Evolutionary conservation across 2,113 vertebrate species (phyloP), one percentile per base, ranked within the genome.

Genomic region (Takifugu bimaculatus): DNA sequence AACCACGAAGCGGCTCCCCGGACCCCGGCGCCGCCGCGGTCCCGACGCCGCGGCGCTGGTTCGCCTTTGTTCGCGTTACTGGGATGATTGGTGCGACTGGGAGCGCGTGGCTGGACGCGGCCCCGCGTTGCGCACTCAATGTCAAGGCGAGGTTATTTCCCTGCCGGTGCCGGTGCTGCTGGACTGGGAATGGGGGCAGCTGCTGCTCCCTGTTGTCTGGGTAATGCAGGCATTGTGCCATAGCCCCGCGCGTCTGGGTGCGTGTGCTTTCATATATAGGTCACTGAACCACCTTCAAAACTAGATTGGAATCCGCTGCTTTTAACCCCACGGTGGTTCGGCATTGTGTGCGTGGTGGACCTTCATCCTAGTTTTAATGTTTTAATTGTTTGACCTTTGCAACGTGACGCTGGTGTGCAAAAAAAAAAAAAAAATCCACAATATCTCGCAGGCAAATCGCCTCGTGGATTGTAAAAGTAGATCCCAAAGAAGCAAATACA

Each of bases 81-180:
- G 9, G 9, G 15, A 11, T 47, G 13, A 4, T 48, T 7, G 25
- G 14, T 5, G 5, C 29, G 0, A 35, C 10, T 3, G 1, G 2
- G 25, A 55, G n/a, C 20, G 3, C 3, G 3, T 4, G 11, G 28
- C 4, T 0, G 39, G 44, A 15, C 4, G 2, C 13, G 11, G 47
- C 54, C 14, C 44, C 3, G 59, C 60, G 59, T 45, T 62, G 28
- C 47, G 72, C n/a, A 62, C 26, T 87, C 89, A 90, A 88, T 89
- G 88, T 91, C 89, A 90, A 78, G 77, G 75, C 81, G 75, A 87
- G 82, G 84, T 79, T 52, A 74, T 80, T 72, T 65, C 57, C 70
- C 73, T 65, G 70, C 2, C 25, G 48, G 48, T 9, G 44, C 12
- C 12, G 48, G 60, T 72, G 68, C 72, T 79, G 75, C 75, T 81